Evolutionary conservation across 2,888 invertebrate species (phyloP).

Genomic region (Notocelia uddmanniana): DNA sequence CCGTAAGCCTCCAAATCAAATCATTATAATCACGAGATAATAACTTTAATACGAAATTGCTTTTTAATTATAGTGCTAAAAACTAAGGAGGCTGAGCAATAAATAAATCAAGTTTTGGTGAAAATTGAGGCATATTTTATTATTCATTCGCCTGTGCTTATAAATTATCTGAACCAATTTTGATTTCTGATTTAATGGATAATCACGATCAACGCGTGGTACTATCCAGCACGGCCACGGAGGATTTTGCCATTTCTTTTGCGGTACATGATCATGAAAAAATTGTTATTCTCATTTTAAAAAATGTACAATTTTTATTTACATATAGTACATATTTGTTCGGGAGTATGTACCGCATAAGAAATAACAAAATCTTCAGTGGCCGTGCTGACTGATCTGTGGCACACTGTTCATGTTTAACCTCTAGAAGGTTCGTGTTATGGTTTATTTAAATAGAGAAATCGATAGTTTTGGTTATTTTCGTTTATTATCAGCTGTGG

Average conservation of each 20-base stretch:
- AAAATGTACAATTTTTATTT: no score
- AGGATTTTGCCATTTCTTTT: no score
- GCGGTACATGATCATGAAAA: no score
- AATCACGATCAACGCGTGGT: background rate
- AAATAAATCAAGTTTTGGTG: slow-evolving; percentile 10
- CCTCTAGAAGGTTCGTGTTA: background rate
- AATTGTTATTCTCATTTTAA: no score
- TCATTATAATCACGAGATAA: slow-evolving; percentile 6
- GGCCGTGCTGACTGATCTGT: no score
- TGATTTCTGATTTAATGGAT: background rate
- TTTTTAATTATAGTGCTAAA: slow-evolving; percentile 18
- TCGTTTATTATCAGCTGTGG: background rate
- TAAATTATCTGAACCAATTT: background rate
- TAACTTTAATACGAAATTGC: slow-evolving; percentile 27
- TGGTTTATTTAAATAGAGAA: background rate
- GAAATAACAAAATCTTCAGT: no score
- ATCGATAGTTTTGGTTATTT: background rate
- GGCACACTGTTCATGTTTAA: no score
- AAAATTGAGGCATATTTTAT: background rate
- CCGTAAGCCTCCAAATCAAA: no score
- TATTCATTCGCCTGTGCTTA: background rate
- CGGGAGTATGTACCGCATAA: no score
- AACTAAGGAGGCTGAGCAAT: slow-evolving; percentile 30
- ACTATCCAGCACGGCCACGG: no score
- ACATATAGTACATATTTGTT: no score